A percentile compares a stretch with the other conserved stretches of the same genome.
These are phyloP conservation scores for Apeira syringaria DNA, from an alignment of 2,888 invertebrate species.

Conservation along the genomic window DNA sequence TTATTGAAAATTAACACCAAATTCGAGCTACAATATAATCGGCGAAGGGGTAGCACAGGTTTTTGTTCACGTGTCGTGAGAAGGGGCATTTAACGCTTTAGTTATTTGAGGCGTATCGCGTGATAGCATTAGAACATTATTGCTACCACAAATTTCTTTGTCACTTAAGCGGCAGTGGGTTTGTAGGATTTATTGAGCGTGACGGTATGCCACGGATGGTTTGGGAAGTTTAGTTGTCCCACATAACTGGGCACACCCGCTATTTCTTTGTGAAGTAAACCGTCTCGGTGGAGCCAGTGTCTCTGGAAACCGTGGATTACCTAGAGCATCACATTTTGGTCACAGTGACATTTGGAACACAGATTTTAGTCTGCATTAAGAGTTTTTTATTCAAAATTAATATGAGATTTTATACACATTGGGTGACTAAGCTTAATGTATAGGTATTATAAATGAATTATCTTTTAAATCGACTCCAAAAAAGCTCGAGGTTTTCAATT, in stretches of 20 bases:
- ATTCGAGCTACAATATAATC: slow-evolving; percentile 47
- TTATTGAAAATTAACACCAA: slow-evolving; percentile 50
- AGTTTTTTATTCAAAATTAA: too few relatives aligned
- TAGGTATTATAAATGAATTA: too few relatives aligned
- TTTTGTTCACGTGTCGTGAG: slow-evolving; percentile 51
- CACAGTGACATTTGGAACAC: too few relatives aligned
- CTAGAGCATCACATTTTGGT: too few relatives aligned
- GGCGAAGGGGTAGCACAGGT: slow-evolving; percentile 43
- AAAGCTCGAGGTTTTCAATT: too few relatives aligned
- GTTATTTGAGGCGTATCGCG: slow-evolving; percentile 61
- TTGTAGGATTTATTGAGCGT: slow-evolving; percentile 59
- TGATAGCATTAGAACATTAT: slow-evolving; percentile 67
- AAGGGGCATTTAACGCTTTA: slow-evolving; percentile 61
- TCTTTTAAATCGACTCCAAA: too few relatives aligned
- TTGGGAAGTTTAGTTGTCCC: slow-evolving; percentile 44
- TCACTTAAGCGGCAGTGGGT: slow-evolving; percentile 61
- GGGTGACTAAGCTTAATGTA: too few relatives aligned
- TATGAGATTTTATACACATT: too few relatives aligned
- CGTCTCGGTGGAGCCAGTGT: slow-evolving; percentile 27
- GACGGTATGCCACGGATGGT: slow-evolving; percentile 47
- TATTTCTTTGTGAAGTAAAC: slow-evolving; percentile 36
- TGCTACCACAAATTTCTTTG: slow-evolving; percentile 68
- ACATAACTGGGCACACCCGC: slow-evolving; percentile 39
- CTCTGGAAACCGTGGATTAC: slow-evolving; percentile 35
- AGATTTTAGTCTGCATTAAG: too few relatives aligned